Conservation (phyloP, 2,888 invertebrate species). For the Nyleta sp. region DNA sequence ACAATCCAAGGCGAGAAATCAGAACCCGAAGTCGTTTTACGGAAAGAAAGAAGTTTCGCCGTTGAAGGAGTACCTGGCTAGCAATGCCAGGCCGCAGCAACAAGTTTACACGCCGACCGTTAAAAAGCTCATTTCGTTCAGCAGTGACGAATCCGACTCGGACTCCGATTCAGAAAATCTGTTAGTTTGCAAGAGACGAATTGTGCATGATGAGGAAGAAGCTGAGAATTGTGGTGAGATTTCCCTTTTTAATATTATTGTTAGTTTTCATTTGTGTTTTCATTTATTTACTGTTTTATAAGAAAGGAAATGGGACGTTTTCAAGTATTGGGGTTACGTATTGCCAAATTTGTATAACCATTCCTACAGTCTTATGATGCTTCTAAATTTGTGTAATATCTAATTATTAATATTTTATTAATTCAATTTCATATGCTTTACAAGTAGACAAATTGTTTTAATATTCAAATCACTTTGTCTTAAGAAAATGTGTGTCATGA, state of each 20-base stretch:
- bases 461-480: no score
- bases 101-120: constrained; percentile 72
- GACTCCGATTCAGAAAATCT: constrained; percentile 76
- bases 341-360: no score
- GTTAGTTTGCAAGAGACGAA: constrained; percentile 10
- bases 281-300: no score
- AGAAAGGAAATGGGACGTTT: no score
- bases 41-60: constrained; percentile 45
- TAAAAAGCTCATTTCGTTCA: constrained; percentile 77
- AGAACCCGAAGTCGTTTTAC: constrained; percentile 38
- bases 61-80: constrained; percentile 8
- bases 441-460: no score
- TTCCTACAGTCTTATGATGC: no score
- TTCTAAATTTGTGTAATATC: no score
- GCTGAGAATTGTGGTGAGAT: constrained; percentile 33
- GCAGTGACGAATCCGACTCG: constrained; percentile 78
- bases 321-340: no score
- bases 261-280: no score
- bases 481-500: no score
- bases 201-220: constrained; percentile 1
- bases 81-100: background rate
- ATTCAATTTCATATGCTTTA: no score
- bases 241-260: background rate
- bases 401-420: no score
- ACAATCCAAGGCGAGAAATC: constrained; percentile 20